phyloP scores from a whole-genome alignment of 2,888 invertebrate genomes.

The Rosalia funebris region DNA sequence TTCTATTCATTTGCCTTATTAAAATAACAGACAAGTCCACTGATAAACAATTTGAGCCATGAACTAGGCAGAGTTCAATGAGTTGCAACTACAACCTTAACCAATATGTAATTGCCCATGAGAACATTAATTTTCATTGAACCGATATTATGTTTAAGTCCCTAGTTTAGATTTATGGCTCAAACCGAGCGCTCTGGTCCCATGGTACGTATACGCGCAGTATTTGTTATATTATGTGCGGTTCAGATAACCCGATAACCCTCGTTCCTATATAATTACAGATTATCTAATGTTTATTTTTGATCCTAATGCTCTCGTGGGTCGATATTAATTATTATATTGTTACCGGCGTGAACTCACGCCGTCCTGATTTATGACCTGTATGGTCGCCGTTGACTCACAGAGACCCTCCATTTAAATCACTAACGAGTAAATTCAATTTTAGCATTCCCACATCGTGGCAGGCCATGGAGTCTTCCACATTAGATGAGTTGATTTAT shows the following conservation, averaged over 20 bases:
- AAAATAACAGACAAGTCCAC: background rate
- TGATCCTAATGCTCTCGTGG: slow-evolving; percentile 59
- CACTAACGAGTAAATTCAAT: slow-evolving; percentile 61
- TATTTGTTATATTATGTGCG: slow-evolving; percentile 41
- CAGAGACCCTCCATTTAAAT: slow-evolving; percentile 57
- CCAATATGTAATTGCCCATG: slow-evolving; percentile 36
- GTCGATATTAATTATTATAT: slow-evolving; percentile 62
- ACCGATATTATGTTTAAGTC: slow-evolving; percentile 3
- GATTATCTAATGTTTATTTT: slow-evolving; percentile 63
- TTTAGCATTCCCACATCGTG: slow-evolving; percentile 57
- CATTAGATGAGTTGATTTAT: slow-evolving; percentile 56
- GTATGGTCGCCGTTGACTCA: slow-evolving; percentile 34
- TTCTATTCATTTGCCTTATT: too few relatives aligned
- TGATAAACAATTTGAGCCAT: background rate
- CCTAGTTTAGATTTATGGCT: slow-evolving; percentile 8
- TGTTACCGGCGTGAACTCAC: slow-evolving; percentile 61
- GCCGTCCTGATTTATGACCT: slow-evolving; percentile 59
- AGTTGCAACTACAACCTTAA: background rate
- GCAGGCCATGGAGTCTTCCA: slow-evolving; percentile 49
- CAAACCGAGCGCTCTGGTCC: slow-evolving; percentile 26
- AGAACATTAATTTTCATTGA: slow-evolving; percentile 35
- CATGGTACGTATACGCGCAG: slow-evolving; percentile 36
- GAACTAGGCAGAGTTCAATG: background rate
- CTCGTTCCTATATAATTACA: slow-evolving; percentile 58
- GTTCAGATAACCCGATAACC: slow-evolving; percentile 52